These are phyloP conservation scores for Cecidostiba fungosa DNA, from an alignment of 2,888 invertebrate genomes.

Conservation along the genomic window DNA sequence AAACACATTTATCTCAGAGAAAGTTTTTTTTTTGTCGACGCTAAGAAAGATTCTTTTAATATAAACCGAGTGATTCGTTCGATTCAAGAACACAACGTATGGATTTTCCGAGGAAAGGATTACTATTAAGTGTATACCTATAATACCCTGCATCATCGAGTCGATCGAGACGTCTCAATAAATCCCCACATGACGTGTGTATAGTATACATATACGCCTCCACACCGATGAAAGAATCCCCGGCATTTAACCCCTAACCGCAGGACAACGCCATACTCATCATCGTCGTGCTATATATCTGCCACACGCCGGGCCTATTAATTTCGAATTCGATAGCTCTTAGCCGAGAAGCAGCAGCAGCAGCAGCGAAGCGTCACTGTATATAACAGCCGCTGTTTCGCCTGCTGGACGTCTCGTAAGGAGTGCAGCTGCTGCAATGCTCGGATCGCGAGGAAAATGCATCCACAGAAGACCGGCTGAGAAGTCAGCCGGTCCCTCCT, in stretches of 20 bases:
- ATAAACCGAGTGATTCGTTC: too few relatives aligned
- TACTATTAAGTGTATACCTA: too few relatives aligned
- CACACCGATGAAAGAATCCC: background rate
- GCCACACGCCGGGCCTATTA: slow-evolving; percentile 46
- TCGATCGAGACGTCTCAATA: too few relatives aligned
- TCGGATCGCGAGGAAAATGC: background rate
- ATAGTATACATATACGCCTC: too few relatives aligned
- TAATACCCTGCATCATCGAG: too few relatives aligned
- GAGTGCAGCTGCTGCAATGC: slow-evolving; percentile 47
- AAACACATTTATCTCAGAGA: background rate
- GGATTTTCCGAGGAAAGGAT: too few relatives aligned
- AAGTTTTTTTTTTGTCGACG: too few relatives aligned
- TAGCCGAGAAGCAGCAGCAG: background rate
- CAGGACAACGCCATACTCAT: background rate
- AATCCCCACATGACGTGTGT: too few relatives aligned
- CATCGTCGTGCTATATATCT: too few relatives aligned
- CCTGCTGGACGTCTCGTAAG: slow-evolving; percentile 51
- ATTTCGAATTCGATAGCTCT: slow-evolving; percentile 51
- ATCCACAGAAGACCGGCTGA: background rate
- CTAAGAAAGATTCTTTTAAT: too few relatives aligned
- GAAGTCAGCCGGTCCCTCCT: background rate
- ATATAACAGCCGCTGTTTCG: slow-evolving; percentile 34
- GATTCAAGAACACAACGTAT: too few relatives aligned
- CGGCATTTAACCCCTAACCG: background rate
- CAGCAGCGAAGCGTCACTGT: background rate